These are phyloP conservation scores for Aphyosemion australe DNA, from an alignment of 2,113 vertebrate genomes.

Conservation along the genomic window DNA sequence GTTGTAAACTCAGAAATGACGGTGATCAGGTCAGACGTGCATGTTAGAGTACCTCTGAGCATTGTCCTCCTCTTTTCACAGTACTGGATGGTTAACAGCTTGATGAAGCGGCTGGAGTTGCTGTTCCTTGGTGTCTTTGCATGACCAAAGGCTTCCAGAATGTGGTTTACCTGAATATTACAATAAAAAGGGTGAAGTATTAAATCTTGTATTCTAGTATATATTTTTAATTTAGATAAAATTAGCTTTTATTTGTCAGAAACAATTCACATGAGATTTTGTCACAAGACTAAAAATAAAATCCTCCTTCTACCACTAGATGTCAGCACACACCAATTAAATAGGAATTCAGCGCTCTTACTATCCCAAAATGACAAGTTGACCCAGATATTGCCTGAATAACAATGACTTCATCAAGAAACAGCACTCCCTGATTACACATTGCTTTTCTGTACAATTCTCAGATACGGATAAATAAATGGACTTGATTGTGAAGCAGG, in stretches of 20 bases:
- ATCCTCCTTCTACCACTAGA: constrained; percentile 58
- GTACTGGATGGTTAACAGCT: constrained; percentile 89
- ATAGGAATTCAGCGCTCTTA: not conserved
- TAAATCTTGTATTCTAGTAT: not conserved
- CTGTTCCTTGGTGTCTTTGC: constrained; percentile 87
- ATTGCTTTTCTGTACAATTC: constrained; percentile 11
- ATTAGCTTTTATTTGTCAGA: not conserved
- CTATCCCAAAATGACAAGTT: constrained; percentile 45
- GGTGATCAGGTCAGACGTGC: not conserved
- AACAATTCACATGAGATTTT: not conserved
- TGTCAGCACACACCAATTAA: constrained; percentile 43
- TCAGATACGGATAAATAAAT: not conserved
- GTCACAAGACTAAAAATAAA: too few species aligned
- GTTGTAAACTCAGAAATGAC: too few species aligned
- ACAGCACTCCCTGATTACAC: constrained; percentile 16
- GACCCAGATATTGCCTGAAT: constrained; percentile 66
- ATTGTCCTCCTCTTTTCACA: constrained; percentile 83
- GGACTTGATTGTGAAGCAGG: not conserved
- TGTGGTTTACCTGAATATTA: constrained; percentile 81
- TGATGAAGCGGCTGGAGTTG: constrained; percentile 89
- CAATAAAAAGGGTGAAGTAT: constrained; percentile 8
- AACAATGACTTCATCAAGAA: constrained; percentile 66
- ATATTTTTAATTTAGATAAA: not conserved
- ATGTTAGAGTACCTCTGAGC: constrained; percentile 80
- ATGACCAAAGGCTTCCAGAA: constrained; percentile 93